phyloP scores from a whole-genome alignment of 2,113 vertebrate species.

The Dasyurus viverrinus region DNA sequence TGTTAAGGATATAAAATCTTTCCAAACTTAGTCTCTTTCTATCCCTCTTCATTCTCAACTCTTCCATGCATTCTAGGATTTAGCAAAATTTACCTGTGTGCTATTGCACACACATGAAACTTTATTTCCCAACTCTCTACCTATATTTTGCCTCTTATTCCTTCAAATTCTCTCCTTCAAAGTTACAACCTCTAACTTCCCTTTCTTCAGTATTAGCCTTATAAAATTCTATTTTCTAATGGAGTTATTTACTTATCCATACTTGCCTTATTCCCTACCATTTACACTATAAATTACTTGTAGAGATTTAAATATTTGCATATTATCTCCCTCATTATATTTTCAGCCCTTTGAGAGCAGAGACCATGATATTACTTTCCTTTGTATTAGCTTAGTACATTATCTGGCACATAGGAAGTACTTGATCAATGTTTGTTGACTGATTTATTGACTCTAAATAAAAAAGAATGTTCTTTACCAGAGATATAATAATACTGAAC shows the following conservation, averaged over 20 bases:
- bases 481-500: not conserved
- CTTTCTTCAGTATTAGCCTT: not conserved
- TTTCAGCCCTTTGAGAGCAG: not conserved
- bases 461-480: not conserved
- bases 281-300: not conserved
- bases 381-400: not conserved
- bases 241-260: not conserved
- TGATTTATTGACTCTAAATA: not conserved
- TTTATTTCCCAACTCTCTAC: too few species aligned
- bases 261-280: not conserved
- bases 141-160: not conserved
- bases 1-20: not conserved
- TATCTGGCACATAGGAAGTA: not conserved
- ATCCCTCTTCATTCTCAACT: not conserved
- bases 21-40: not conserved
- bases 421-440: not conserved
- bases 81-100: not conserved
- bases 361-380: not conserved
- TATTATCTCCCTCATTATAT: not conserved
- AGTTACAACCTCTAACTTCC: not conserved
- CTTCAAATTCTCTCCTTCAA: not conserved
- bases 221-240: not conserved
- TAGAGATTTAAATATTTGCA: not conserved
- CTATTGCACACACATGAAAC: not conserved
- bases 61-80: not conserved